A percentile compares a stretch with the other conserved stretches of the same genome.
Conservation (phyloP, 2,113 vertebrate genomes). For the Microcebus jonahi region DNA sequence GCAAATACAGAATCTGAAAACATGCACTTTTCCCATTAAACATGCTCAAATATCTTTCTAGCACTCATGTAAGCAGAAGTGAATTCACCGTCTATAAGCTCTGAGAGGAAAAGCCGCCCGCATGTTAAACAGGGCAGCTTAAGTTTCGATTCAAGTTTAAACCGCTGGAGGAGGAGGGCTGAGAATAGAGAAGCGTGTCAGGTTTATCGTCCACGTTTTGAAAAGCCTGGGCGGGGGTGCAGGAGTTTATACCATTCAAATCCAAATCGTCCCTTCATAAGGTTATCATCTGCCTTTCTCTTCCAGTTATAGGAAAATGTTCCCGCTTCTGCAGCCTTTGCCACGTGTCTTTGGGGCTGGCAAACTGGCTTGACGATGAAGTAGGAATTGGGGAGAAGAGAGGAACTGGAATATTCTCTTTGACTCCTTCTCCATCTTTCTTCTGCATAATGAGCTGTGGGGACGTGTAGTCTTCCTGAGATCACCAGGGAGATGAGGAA, state of each 20-base stretch:
- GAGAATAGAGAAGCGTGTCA: neutral
- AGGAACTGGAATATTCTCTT: neutral
- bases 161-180: neutral
- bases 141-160: constrained; percentile 44
- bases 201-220: neutral
- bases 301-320: neutral
- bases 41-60: constrained; percentile 45
- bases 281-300: neutral
- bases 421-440: neutral
- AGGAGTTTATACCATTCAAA: neutral
- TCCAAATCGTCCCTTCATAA: neutral
- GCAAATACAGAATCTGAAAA: constrained; percentile 45
- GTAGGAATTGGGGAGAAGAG: neutral
- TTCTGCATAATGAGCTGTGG: neutral
- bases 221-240: neutral
- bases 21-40: constrained; percentile 33
- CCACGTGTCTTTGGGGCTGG: neutral
- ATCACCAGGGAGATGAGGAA: neutral
- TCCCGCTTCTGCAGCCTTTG: neutral
- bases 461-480: neutral
- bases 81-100: neutral
- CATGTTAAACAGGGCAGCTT: constrained; percentile 54
- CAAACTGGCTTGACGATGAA: neutral
- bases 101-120: constrained; percentile 1
- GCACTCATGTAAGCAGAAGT: constrained; percentile 42